Evolutionary conservation across 1,140 invertebrate species (phyloP), one percentile per base, ranked within the genome.

Genomic region (Conopomorpha cramerella): DNA sequence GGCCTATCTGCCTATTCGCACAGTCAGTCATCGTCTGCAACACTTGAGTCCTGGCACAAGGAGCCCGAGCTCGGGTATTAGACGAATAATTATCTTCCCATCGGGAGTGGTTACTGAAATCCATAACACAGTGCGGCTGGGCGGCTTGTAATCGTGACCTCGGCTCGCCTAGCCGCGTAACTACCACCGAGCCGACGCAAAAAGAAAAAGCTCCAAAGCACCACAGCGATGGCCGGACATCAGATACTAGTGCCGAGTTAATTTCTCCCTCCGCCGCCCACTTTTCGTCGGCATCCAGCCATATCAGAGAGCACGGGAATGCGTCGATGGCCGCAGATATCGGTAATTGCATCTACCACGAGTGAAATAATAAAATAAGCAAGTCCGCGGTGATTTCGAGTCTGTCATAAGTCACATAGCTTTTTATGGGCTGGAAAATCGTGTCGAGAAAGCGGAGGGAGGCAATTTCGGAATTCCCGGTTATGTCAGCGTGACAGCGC

Each of bases 281-380:
- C 49, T 43, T 58, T 54, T 58, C 49, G 55, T 47, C 57, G 50
- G 37, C 19, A 29, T 15, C 34, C 32, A 15, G 28, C 40, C 36
- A 38, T 39, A 44, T 26, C 29, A 36, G 43, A 36, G 41, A 36
- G 36, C 43, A 19, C 23, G 39, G 34, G 42, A 23, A 23, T 40
- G 12, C 12, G 14, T 43, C 43, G 41, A 40, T 43, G 27, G 32
- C 38, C 38, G 23, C 37, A 35, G 44, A 4, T 59, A 58, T 55
- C 55, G 39, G 48, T 60, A 64, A 64, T 64, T 57, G 49, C 50
- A 64, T 61, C 58, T 49, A 43, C 41, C 42, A 36, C 36, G 42
- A 51, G 46, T 44, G 43, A 45, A 46, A 53, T 43, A 49, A 55
- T 46, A 48, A 46, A 45, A 48, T 46, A 38, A 46, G 39, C 30